Evolutionary conservation across 2,888 invertebrate genomes (phyloP), one percentile per base, ranked within the genome.

Genomic region (Lasiommata megera): DNA sequence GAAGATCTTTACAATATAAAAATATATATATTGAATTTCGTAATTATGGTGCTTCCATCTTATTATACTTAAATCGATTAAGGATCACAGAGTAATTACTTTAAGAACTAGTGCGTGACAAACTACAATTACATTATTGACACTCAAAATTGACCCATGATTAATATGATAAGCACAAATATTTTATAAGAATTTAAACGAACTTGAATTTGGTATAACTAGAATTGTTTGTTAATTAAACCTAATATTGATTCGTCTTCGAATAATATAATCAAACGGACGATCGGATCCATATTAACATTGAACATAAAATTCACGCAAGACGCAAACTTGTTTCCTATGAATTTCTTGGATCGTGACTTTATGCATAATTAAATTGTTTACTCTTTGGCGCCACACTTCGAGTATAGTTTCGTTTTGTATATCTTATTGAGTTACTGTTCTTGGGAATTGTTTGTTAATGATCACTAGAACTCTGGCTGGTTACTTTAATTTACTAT

Each of bases 311-410:
- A 44, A 54, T 56, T 53, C 57, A 58, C 50, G 23, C 41, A 58
- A 58, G 51, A 56, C 57, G 50, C 53, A 59, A 58, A 58, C 59
- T 47, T 23, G 61, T 71, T 70, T 72, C 72, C 72, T 71, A 70
- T 75, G 75, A 77, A 78, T 76, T 79, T 68, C 72, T 70, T 70
- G 74, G 81, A 79, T 83, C 81, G 81, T 87, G 85, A 81, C 82
- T 83, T 77, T 77, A 83, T 79, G 83, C 79, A 74, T 82, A 80
- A 82, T 86, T 84, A 82, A 80, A 79, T 50, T 85, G 84, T 88
- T 88, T 82, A 73, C 76, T 70, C 69, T 71, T 56, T 73, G 88
- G 88, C 88, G 63, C 85, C 88, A 80, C 76, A 77, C 79, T 80
- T 81, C 79, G 77, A 74, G 76, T 69, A 73, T 74, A 73, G 80